Evolutionary conservation across 2,888 invertebrate species (phyloP).

Genomic region (Lochmaea crataegi): DNA sequence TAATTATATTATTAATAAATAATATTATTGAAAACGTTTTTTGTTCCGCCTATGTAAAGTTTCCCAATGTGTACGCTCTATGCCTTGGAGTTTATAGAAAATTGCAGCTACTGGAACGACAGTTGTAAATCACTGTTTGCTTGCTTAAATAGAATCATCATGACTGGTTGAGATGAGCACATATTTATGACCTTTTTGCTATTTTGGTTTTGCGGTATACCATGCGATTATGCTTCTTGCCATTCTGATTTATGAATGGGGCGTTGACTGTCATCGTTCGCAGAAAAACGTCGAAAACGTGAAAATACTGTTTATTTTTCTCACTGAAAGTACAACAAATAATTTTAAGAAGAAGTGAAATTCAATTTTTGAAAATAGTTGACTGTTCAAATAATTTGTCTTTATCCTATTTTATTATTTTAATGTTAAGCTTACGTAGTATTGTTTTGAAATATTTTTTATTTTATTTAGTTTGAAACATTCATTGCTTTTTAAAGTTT

Average conservation of each 20-base stretch:
- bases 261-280: conserved; percentile 25
- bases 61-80: conserved; percentile 10
- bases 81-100: conserved; percentile 42
- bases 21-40: not conserved
- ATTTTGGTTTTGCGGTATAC: conserved; percentile 49
- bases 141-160: conserved; percentile 45
- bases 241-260: conserved; percentile 41
- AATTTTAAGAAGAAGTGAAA: no score
- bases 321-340: not conserved
- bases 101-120: conserved; percentile 45
- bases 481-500: no score
- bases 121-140: conserved; percentile 45
- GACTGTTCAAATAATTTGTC: no score
- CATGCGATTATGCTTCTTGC: conserved; percentile 37
- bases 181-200: conserved; percentile 47
- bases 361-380: no score
- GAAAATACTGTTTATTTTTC: not conserved
- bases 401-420: no score
- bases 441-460: no score
- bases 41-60: not conserved
- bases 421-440: no score
- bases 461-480: no score
- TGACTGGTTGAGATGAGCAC: conserved; percentile 35
- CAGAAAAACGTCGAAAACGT: conserved; percentile 6
- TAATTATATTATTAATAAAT: not conserved